Evolutionary conservation across 2,797 vertebrate species (phyloP).

Genomic region (Halcyon smyrnensis): DNA sequence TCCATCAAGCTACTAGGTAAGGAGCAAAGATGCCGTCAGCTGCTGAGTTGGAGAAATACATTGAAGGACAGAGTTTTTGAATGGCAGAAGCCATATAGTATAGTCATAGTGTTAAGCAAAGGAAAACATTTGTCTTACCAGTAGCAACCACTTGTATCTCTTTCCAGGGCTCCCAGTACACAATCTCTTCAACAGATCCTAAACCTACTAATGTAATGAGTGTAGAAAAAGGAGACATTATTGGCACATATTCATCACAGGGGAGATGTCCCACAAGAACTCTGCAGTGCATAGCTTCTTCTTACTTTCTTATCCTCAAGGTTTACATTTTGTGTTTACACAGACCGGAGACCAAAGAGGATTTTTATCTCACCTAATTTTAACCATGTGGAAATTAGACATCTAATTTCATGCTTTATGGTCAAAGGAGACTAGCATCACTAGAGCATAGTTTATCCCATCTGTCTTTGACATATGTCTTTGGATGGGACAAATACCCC

Average conservation of each 20-base stretch:
- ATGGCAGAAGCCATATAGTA: not conserved
- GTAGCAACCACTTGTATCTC: not conserved
- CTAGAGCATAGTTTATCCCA: slow-evolving; percentile 4
- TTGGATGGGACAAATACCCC: slow-evolving; percentile 12
- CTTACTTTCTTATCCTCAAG: not conserved
- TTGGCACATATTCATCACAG: not conserved
- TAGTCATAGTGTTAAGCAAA: fast-evolving
- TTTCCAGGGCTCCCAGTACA: not conserved
- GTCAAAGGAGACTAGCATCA: slow-evolving; percentile 45
- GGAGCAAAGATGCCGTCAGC: not conserved
- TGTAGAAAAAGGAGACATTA: not conserved
- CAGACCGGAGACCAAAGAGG: not conserved
- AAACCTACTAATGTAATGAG: not conserved
- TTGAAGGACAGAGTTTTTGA: not conserved
- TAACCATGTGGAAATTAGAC: slow-evolving; percentile 44
- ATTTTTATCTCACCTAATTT: slow-evolving; percentile 26
- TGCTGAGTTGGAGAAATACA: not conserved
- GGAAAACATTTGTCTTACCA: not conserved
- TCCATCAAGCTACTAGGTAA: not conserved
- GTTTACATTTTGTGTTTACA: slow-evolving; percentile 27
- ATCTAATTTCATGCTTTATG: slow-evolving; percentile 58
- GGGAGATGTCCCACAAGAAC: not conserved
- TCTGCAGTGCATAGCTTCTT: not conserved
- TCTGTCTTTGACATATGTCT: slow-evolving; percentile 17
- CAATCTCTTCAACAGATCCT: not conserved